Percentiles rank a stretch among this genome's conserved stretches.
Evolutionary conservation across 2,113 vertebrate genomes (phyloP).

Genomic region (Chaetodon trifascialis): DNA sequence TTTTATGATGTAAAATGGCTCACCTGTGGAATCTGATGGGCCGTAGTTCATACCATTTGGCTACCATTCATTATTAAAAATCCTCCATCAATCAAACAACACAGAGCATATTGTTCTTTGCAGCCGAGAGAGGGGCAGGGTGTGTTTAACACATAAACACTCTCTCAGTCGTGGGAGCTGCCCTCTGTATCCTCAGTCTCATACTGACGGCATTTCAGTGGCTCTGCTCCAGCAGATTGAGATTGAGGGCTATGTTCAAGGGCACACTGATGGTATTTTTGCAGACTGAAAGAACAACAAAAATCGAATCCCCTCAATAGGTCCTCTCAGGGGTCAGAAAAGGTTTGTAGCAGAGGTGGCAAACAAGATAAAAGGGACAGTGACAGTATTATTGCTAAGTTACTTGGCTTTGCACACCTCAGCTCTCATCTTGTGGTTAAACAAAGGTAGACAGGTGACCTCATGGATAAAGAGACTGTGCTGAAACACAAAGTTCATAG

Average conservation of each 20-base stretch:
- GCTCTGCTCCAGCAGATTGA: slow-evolving; percentile 36
- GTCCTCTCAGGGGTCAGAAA: slow-evolving; percentile 14
- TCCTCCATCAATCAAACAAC: slow-evolving; percentile 8
- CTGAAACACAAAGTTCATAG: slow-evolving; percentile 1
- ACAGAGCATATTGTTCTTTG: slow-evolving; percentile 26
- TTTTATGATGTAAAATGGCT: slow-evolving; percentile 21
- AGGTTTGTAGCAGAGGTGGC: slow-evolving; percentile 24
- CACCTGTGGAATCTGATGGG: slow-evolving; percentile 2
- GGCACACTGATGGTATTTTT: slow-evolving; percentile 23
- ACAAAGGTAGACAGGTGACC: slow-evolving; percentile 15
- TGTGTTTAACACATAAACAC: slow-evolving; percentile 46
- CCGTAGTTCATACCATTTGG: not conserved
- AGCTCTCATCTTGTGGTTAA: slow-evolving; percentile 37
- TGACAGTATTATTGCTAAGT: slow-evolving; percentile 14
- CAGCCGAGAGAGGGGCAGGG: not conserved
- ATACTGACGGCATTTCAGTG: slow-evolving; percentile 19
- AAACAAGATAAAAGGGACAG: slow-evolving; percentile 55
- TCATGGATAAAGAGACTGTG: slow-evolving; percentile 33
- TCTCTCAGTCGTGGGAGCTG: slow-evolving; percentile 22
- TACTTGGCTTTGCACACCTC: slow-evolving; percentile 26
- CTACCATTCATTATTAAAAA: slow-evolving; percentile 15
- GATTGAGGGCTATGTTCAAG: slow-evolving; percentile 42
- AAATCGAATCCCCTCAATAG: slow-evolving; percentile 48
- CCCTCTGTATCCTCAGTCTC: slow-evolving; percentile 11
- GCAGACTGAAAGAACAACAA: slow-evolving; percentile 43